These are phyloP conservation scores for Diachasma alloeum DNA, from an alignment of 1,140 invertebrate species.

Conservation along the genomic window DNA sequence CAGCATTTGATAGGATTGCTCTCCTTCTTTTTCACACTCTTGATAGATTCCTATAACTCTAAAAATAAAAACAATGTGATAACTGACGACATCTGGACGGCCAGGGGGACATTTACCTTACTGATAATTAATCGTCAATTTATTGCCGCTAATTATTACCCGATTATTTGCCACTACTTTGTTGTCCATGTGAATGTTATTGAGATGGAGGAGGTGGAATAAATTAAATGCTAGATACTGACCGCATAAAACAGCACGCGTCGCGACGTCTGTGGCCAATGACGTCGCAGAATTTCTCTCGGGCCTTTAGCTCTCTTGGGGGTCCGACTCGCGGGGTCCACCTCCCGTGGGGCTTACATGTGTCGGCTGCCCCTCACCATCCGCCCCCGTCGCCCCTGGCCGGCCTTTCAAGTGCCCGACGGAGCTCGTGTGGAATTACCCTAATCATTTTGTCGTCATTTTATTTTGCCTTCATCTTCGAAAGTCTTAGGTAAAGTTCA, in stretches of 20 bases:
- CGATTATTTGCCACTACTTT: background rate
- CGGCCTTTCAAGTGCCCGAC: slow-evolving; percentile 58
- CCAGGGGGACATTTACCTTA: too few species aligned
- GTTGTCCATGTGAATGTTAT: background rate
- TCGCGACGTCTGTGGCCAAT: slow-evolving; percentile 53
- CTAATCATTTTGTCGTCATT: slow-evolving; percentile 43
- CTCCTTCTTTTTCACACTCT: too few species aligned
- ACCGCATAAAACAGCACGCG: slow-evolving; percentile 37
- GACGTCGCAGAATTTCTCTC: slow-evolving; percentile 50
- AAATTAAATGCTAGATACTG: slow-evolving; percentile 15
- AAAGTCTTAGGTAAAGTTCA: background rate
- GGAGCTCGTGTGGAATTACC: slow-evolving; percentile 42
- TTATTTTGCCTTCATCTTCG: background rate
- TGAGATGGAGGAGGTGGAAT: background rate
- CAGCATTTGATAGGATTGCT: too few species aligned
- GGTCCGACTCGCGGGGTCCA: slow-evolving; percentile 55
- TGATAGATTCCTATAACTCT: too few species aligned
- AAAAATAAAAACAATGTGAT: too few species aligned
- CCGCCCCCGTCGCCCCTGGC: slow-evolving; percentile 40
- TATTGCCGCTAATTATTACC: background rate
- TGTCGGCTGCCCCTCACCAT: slow-evolving; percentile 50
- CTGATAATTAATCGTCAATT: background rate
- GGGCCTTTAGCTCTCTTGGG: slow-evolving; percentile 54
- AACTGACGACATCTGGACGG: too few species aligned
- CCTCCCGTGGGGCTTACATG: slow-evolving; percentile 56